Evolutionary conservation across 2,113 vertebrate species (phyloP).

Genomic region (Anseranas semipalmata): DNA sequence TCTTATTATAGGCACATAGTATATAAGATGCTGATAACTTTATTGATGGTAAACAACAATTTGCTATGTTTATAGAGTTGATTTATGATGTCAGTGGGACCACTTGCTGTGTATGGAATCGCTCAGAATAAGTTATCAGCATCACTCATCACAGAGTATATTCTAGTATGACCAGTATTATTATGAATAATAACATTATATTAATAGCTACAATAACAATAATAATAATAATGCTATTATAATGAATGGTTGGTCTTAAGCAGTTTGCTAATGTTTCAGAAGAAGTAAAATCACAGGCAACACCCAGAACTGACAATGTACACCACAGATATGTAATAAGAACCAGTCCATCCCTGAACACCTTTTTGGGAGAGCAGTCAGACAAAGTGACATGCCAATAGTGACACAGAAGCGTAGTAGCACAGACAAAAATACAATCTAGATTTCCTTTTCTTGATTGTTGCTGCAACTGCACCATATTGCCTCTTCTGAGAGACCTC

Average conservation of each 20-base stretch:
- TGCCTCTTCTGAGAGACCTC: neutral
- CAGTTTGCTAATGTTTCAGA: neutral
- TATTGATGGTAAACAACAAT: neutral
- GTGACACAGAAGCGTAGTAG: neutral
- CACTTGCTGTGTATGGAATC: neutral
- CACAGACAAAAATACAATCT: neutral
- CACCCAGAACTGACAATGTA: neutral
- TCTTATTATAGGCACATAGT: neutral
- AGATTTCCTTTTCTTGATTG: neutral
- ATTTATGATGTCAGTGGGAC: neutral
- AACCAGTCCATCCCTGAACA: neutral
- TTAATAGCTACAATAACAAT: neutral
- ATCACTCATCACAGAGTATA: neutral
- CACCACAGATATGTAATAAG: neutral
- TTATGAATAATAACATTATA: neutral
- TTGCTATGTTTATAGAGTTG: neutral
- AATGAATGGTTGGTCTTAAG: neutral
- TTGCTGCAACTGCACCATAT: neutral
- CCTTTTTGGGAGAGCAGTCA: neutral
- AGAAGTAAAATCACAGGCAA: neutral
- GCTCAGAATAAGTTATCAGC: neutral
- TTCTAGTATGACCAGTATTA: neutral
- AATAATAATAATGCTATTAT: neutral
- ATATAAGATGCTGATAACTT: neutral
- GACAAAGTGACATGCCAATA: neutral